These are phyloP conservation scores for Eonycteris spelaea DNA, from an alignment of 2,113 vertebrate species.

Conservation along the genomic window DNA sequence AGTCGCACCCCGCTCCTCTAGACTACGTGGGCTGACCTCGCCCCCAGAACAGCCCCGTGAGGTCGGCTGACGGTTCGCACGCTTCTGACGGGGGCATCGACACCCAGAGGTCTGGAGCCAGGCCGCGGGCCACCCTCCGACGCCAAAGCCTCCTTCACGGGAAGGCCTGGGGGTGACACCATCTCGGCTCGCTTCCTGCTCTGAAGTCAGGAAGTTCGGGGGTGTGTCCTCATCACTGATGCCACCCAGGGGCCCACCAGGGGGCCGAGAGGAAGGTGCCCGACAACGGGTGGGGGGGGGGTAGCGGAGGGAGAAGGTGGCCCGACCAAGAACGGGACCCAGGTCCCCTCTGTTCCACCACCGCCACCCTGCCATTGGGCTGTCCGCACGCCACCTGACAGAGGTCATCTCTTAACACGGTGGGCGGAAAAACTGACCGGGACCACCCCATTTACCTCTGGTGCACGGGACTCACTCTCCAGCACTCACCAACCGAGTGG, in stretches of 20 bases:
- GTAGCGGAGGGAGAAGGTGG: too few species aligned
- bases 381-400: background rate
- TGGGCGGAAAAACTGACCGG: background rate
- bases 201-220: background rate
- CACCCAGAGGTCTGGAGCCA: background rate
- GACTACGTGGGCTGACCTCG: background rate
- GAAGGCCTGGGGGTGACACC: background rate
- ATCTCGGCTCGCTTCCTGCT: background rate
- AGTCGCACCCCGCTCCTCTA: background rate
- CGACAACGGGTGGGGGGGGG: accelerated
- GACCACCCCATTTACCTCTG: background rate
- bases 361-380: background rate
- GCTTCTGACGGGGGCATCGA: too few species aligned
- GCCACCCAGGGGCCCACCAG: background rate
- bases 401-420: too few species aligned
- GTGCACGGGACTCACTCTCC: background rate
- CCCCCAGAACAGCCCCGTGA: background rate
- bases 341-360: background rate
- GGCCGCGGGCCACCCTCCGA: background rate
- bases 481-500: background rate
- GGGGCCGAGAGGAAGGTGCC: background rate
- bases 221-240: background rate
- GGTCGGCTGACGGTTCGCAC: background rate
- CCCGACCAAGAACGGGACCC: background rate
- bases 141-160: background rate